These are phyloP conservation scores for Calameuta pallipes DNA, from an alignment of 2,888 invertebrate genomes.

Conservation along the genomic window DNA sequence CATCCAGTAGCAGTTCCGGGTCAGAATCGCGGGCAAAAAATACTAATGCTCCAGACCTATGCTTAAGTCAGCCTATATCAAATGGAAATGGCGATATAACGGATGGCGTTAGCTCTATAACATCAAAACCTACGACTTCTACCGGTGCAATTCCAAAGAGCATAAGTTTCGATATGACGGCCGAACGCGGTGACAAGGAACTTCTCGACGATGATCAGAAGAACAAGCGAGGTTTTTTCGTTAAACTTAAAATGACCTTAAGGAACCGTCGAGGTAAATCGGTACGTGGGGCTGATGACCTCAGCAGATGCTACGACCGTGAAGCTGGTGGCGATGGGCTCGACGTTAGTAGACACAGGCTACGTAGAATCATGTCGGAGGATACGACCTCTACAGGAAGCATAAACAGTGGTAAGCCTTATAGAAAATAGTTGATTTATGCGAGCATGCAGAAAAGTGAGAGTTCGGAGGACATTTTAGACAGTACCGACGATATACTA, in stretches of 20 bases:
- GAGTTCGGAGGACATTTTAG: slow-evolving; percentile 57
- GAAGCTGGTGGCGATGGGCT: slow-evolving; percentile 47
- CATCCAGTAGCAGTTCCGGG: slow-evolving; percentile 69
- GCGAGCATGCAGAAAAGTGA: background rate
- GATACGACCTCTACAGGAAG: slow-evolving; percentile 57
- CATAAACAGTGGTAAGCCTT: slow-evolving; percentile 46
- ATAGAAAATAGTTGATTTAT: background rate
- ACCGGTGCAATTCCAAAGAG: slow-evolving; percentile 92
- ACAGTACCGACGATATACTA: slow-evolving; percentile 91
- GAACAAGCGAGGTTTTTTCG: slow-evolving; percentile 76
- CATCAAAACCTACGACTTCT: slow-evolving; percentile 69
- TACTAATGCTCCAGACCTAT: slow-evolving; percentile 40
- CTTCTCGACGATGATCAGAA: slow-evolving; percentile 70
- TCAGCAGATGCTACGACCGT: slow-evolving; percentile 57
- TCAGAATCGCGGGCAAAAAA: slow-evolving; percentile 61
- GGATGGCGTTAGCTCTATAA: slow-evolving; percentile 33
- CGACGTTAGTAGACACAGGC: slow-evolving; percentile 49
- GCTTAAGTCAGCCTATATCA: slow-evolving; percentile 35
- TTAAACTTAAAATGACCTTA: slow-evolving; percentile 78
- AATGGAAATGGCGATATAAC: slow-evolving; percentile 47
- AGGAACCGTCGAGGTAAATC: slow-evolving; percentile 73
- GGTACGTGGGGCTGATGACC: slow-evolving; percentile 64
- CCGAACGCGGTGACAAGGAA: slow-evolving; percentile 80
- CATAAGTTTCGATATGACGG: slow-evolving; percentile 91
- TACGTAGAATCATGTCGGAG: slow-evolving; percentile 64